phyloP scores from a whole-genome alignment of 2,113 vertebrate species.

The Dasyurus viverrinus region DNA sequence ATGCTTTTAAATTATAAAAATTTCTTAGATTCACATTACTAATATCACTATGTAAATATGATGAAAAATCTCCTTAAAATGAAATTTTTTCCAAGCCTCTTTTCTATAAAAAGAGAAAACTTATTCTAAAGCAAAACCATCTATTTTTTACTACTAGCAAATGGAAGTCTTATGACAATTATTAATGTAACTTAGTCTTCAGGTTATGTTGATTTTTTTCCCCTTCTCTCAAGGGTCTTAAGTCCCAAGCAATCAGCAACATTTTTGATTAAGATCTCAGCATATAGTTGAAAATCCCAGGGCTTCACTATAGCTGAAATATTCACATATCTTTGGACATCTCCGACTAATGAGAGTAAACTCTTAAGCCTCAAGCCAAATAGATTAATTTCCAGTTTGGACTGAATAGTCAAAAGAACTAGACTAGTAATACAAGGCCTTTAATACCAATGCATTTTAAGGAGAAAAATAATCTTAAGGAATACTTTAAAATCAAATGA shows the following conservation, averaged over 20 bases:
- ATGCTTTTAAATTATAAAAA: slow-evolving; percentile 19
- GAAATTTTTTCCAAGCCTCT: neutral
- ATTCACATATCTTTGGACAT: slow-evolving; percentile 89
- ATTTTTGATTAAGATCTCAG: slow-evolving; percentile 88
- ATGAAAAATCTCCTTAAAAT: slow-evolving; percentile 9
- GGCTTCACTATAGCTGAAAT: slow-evolving; percentile 86
- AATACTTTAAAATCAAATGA: slow-evolving; percentile 38
- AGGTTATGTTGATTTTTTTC: slow-evolving; percentile 53
- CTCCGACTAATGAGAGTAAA: slow-evolving; percentile 88
- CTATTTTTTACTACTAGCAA: slow-evolving; percentile 39
- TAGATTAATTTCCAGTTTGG: slow-evolving; percentile 89
- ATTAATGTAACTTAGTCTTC: slow-evolving; percentile 48
- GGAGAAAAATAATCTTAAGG: slow-evolving; percentile 60
- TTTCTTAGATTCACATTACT: neutral
- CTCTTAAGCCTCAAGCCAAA: slow-evolving; percentile 86
- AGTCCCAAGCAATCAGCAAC: slow-evolving; percentile 81
- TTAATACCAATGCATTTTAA: slow-evolving; percentile 55
- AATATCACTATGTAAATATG: neutral
- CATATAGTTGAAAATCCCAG: slow-evolving; percentile 88
- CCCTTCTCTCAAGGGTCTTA: slow-evolving; percentile 80
- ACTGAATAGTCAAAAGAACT: slow-evolving; percentile 77
- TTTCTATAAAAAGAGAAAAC: slow-evolving; percentile 6
- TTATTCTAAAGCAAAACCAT: neutral
- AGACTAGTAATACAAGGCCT: slow-evolving; percentile 63
- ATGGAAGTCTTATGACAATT: slow-evolving; percentile 30